phyloP scores from a whole-genome alignment of 2,797 vertebrate species.

The Sorex maritimensis region DNA sequence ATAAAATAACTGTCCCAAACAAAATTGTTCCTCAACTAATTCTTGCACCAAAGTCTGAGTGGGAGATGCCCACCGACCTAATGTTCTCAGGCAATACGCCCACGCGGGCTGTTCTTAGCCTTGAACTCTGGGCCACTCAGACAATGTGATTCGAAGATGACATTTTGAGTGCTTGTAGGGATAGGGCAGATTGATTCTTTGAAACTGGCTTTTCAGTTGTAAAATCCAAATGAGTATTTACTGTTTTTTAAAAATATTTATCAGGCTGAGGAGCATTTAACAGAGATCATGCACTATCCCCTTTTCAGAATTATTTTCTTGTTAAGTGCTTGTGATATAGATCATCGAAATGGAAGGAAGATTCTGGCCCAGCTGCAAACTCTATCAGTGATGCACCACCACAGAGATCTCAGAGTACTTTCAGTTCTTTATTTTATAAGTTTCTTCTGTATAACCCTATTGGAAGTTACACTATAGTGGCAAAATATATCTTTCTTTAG shows the following conservation, averaged over 20 bases:
- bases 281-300: background rate
- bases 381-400: background rate
- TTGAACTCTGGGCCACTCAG: background rate
- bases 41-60: slow-evolving; percentile 11
- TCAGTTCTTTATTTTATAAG: slow-evolving; percentile 54
- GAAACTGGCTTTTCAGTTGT: slow-evolving; percentile 29
- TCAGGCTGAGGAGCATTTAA: slow-evolving; percentile 49
- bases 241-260: slow-evolving; percentile 52
- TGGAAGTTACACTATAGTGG: slow-evolving; percentile 22
- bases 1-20: slow-evolving; percentile 52
- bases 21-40: slow-evolving; percentile 18
- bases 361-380: slow-evolving; percentile 43
- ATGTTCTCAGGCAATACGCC: background rate
- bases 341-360: slow-evolving; percentile 61
- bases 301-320: background rate
- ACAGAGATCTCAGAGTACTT: slow-evolving; percentile 39
- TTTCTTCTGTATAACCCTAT: slow-evolving; percentile 41
- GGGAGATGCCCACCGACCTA: slow-evolving; percentile 4
- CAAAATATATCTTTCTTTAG: slow-evolving; percentile 60
- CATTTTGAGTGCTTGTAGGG: slow-evolving; percentile 60
- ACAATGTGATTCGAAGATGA: background rate
- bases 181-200: slow-evolving; percentile 13
- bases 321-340: slow-evolving; percentile 63
- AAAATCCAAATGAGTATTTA: slow-evolving; percentile 7
- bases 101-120: background rate